Base-by-base conservation (phyloP, 2,888 invertebrate species). In the Chloroclystis v-ata region DNA sequence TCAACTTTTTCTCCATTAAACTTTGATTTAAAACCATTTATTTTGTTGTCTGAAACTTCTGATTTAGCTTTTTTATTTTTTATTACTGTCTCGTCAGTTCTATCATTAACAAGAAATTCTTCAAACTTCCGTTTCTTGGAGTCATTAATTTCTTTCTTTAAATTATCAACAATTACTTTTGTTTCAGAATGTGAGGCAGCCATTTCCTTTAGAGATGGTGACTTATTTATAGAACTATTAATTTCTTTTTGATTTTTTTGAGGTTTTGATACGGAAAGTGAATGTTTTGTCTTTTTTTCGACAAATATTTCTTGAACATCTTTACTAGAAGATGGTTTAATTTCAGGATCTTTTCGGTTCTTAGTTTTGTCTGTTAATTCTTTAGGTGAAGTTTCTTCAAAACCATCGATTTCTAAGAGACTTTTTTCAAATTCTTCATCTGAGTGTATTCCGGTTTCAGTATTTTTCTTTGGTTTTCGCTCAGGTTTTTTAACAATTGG, bases 351-450 rank as follows among this genome's bases (percentile, higher is more conserved):
- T 13, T 3, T 35, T 7, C 32, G 32, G 1, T 33, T n/a, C 14
- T 25, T 11, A 12, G 12, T 33, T 40, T 25, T 26, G 7, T 26
- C 5, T 2, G 42, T 44, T 47, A 33, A 37, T 13, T 38, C 16
- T 10, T n/a, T 11, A 14, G 59, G 57, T 32, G 32, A 35, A 37
- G 58, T 25, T 24, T 80, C 72, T 51, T 83, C 71, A 42, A 77
- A 66, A 58, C 89, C 89, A 78, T 94, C 94, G 48, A 94, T 72
- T 67, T 92, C 90, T 52, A 90, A 67, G 10, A 94, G 76, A 11
- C 92, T 92, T 60, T 90, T 89, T 63, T 92, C 92, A 76, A 95
- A 95, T 46, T 92, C 91, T 24, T 92, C 91, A 79, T 93, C 90
- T 62, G 90, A 89, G 69, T 92, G 92, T 59, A 91, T 88, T 20